These are phyloP conservation scores for Chloroclystis v-ata DNA, from an alignment of 2,888 invertebrate species.

Conservation along the genomic window DNA sequence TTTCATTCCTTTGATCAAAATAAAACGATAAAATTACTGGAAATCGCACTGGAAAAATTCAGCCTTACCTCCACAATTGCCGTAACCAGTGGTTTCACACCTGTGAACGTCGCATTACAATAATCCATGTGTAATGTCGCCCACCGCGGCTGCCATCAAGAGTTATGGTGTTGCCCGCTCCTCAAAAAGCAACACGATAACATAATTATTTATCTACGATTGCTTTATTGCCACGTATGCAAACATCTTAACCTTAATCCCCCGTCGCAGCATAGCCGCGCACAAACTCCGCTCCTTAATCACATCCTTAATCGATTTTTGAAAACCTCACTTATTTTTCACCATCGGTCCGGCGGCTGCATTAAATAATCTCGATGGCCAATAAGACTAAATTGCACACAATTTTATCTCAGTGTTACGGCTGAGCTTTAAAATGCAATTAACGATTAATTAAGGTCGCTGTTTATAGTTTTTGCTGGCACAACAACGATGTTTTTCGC, in stretches of 20 bases:
- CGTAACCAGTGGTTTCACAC: slow-evolving; percentile 20
- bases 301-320: slow-evolving; percentile 73
- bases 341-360: slow-evolving; percentile 44
- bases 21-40: neutral
- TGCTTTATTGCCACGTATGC: slow-evolving; percentile 62
- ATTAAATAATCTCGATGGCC: slow-evolving; percentile 57
- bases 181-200: slow-evolving; percentile 55
- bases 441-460: slow-evolving; percentile 40
- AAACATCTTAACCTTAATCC: slow-evolving; percentile 61
- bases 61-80: slow-evolving; percentile 5
- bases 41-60: neutral
- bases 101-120: slow-evolving; percentile 16
- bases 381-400: slow-evolving; percentile 60
- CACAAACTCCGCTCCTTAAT: slow-evolving; percentile 58
- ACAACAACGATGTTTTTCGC: slow-evolving; percentile 28
- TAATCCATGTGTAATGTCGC: slow-evolving; percentile 20
- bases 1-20: neutral
- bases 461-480: slow-evolving; percentile 31
- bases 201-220: slow-evolving; percentile 66
- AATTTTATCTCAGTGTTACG: slow-evolving; percentile 44
- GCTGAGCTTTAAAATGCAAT: slow-evolving; percentile 42
- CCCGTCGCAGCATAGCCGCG: slow-evolving; percentile 38
- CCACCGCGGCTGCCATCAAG: slow-evolving; percentile 29
- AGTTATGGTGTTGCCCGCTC: slow-evolving; percentile 42
- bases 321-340: slow-evolving; percentile 63